Evolutionary conservation across 1,140 invertebrate species (phyloP), one percentile per base, ranked within the genome.

Genomic region (Penaeus indicus): DNA sequence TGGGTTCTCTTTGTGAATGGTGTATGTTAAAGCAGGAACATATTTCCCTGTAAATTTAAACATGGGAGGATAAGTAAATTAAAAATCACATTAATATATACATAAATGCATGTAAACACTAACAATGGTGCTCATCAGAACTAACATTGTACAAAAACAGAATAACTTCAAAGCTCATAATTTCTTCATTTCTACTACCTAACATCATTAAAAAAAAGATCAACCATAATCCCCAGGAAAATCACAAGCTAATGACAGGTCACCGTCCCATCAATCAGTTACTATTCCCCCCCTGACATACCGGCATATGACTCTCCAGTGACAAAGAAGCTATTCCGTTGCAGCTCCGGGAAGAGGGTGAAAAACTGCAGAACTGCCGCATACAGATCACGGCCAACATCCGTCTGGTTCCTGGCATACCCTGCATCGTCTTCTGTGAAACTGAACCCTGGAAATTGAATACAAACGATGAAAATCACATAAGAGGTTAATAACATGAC

Each of bases 371-470:
- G 16, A 25, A 86, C 32, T n/a, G 92, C 92, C 91, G 92, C 92
- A 90, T 93, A 94, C 25, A 94, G 88, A 90, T 94, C 92, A 75
- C 91, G 91, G 25, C 91, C 93, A 11, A 94, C 93, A 85, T 93
- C 93, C 5, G 92, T 92, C 89, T 94, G 91, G 91, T 93, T 93
- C 72, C 85, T 92, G 32, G 92, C 92, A 86, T 91, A 92, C 5
- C 92, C 92, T 21, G 90, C 88, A 75, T 91, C 91, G 61, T 89
- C 82, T 10, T 91, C 90, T 13, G 92, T 92, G 80, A 92, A 92
- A 88, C 92, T 92, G 82, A 92, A 92, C 19, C 92, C 92, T 92
- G 77, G 27, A 38, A 64, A 79, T 21, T 60, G 0, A 75, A 85
- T 27, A 85, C 4, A 47, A 54, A 54, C 10, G 2, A 11, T 54